Base-by-base conservation (phyloP, 1,140 invertebrate genomes). In the Tachypleus tridentatus region DNA sequence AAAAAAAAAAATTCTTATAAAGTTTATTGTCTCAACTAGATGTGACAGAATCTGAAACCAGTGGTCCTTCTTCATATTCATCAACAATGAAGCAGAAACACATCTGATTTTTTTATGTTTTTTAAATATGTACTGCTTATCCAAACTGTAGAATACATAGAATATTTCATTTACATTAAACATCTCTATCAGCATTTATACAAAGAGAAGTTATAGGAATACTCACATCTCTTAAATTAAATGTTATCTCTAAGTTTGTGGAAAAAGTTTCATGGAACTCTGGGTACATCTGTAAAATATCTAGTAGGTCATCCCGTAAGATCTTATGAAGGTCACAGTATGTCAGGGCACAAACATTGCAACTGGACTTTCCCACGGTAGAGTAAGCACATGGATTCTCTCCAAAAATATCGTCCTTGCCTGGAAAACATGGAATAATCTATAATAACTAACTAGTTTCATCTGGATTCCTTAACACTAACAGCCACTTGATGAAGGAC, bases 271-370 rank as follows among this genome's bases (percentile, higher is more conserved):
- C 86, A 59, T 88, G 85, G 80, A 98, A 98, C 78, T 98, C 96
- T 0, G 96, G 96, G 81, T 98, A 99, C 74, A 98, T 86, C 70
- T 97, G 93, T 53, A 98, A 79, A 48, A 98, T 93, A 75, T 98
- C 94, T n/a, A 98, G 82, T 57, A 99, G 80, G 77, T 98, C 96
- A 75, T 98, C 93, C 58, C 96, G 82, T 74, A 94, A 87, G 66
- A 99, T 95, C 77, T 96, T 96, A 77, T 98, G 96, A 61, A 99
- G 83, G 83, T 99, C 96, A 82, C 96, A 98, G 79, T 98, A 98
- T 0, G 95, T 98, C 69, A 99, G 81, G n/a, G 95, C 95, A 73
- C 95, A 84, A n/a, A 98, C 94, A 75, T 96, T 93, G 77, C 91
- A 97, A 70, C 91, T 93, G 56, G 94, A 97, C 76, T 98, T 97